Conservation (phyloP, 2,888 invertebrate genomes). For the Xanthorhoe designata region DNA sequence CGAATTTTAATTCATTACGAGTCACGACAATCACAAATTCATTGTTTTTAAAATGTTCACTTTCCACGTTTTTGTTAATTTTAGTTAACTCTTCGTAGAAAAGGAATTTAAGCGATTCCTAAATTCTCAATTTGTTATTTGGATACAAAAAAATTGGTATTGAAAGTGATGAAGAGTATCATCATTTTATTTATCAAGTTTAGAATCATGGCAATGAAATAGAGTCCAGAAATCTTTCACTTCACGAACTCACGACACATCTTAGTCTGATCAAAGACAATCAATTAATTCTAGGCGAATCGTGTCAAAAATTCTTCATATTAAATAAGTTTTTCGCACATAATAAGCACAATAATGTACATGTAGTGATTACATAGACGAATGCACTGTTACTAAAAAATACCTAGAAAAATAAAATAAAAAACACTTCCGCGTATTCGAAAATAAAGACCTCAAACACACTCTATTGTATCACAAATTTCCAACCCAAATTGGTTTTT, state of each 20-base stretch:
- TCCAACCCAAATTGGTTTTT: slow-evolving; percentile 4
- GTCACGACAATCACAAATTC: neutral
- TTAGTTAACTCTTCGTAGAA: no score
- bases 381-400: neutral
- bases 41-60: neutral
- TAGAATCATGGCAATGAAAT: no score
- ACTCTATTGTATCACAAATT: neutral
- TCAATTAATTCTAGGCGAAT: no score
- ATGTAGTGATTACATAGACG: neutral
- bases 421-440: neutral
- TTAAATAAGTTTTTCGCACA: neutral
- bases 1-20: neutral
- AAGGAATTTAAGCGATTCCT: no score
- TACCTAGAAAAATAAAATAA: no score
- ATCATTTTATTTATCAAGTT: no score
- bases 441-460: neutral
- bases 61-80: no score
- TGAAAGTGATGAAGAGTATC: no score
- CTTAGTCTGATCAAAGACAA: neutral
- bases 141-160: no score
- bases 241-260: neutral
- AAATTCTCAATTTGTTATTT: no score
- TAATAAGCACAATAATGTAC: neutral
- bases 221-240: neutral
- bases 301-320: neutral